Conservation (phyloP, 2,113 vertebrate genomes). For the Propithecus coquereli region DNA sequence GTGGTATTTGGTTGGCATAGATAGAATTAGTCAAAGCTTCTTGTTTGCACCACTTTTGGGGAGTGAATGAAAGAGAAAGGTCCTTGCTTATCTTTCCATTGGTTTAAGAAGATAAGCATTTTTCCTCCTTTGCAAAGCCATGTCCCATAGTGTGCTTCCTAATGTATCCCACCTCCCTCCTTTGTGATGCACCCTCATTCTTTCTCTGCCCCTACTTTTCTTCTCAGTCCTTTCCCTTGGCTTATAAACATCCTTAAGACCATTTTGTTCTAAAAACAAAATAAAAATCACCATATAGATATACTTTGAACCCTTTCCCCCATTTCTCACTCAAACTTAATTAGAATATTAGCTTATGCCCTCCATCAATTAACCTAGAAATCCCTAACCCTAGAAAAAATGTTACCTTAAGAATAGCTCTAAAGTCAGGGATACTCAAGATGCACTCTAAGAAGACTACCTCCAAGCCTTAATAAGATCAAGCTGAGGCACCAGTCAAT, state of each 20-base stretch:
- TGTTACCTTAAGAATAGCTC: not conserved
- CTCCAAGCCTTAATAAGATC: not conserved
- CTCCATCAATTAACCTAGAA: not conserved
- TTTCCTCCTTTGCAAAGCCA: not conserved
- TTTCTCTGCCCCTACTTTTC: not conserved
- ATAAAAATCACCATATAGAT: not conserved
- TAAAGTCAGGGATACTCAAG: not conserved
- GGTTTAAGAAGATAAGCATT: not conserved
- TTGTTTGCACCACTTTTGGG: not conserved
- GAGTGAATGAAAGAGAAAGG: not conserved
- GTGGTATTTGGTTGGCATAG: not conserved
- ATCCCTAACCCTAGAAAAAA: not conserved
- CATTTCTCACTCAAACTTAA: not conserved
- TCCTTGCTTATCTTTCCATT: not conserved
- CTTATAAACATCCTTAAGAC: not conserved
- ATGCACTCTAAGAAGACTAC: not conserved
- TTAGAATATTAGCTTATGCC: not conserved
- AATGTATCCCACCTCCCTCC: not conserved
- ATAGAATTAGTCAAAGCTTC: not conserved
- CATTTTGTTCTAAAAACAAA: not conserved
- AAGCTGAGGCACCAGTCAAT: not conserved
- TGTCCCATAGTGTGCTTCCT: not conserved
- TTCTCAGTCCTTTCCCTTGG: not conserved
- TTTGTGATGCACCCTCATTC: not conserved
- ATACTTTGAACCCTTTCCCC: not conserved